These are phyloP conservation scores for Eremophila alpestris DNA, from an alignment of 2,797 vertebrate genomes.

Conservation along the genomic window DNA sequence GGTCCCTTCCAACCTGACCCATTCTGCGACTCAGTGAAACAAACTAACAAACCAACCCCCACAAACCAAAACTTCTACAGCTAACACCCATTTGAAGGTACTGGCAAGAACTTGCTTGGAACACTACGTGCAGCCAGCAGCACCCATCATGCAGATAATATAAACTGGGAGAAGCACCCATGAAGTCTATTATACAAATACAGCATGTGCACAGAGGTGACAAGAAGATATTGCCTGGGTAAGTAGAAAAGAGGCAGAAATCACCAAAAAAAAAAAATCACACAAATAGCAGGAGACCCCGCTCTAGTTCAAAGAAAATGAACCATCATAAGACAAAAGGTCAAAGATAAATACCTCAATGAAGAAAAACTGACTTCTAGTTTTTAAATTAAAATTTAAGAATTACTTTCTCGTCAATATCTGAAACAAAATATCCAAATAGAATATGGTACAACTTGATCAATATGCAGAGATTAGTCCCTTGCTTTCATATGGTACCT, in stretches of 20 bases:
- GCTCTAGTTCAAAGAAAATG: background rate
- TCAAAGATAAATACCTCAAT: background rate
- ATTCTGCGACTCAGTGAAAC: background rate
- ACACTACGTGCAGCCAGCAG: background rate
- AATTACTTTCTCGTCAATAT: background rate
- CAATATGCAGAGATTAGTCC: background rate
- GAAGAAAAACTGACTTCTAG: background rate
- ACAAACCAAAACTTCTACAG: background rate
- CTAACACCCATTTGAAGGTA: background rate
- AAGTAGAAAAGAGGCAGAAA: background rate
- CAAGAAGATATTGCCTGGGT: background rate
- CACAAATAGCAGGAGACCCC: background rate
- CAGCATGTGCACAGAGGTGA: fast-evolving
- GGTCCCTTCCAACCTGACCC: background rate
- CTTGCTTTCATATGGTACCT: background rate
- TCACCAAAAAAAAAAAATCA: background rate
- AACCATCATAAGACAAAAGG: background rate
- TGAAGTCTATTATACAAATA: background rate
- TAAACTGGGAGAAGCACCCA: fast-evolving
- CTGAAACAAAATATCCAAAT: background rate
- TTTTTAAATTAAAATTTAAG: background rate
- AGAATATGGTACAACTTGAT: fast-evolving
- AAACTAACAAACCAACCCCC: background rate
- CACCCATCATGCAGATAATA: fast-evolving
- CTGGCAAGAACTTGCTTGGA: background rate